Percentiles rank a stretch among this genome's conserved stretches.
phyloP scores from a whole-genome alignment of 2,888 invertebrate genomes.

The Melanophora roralis region DNA sequence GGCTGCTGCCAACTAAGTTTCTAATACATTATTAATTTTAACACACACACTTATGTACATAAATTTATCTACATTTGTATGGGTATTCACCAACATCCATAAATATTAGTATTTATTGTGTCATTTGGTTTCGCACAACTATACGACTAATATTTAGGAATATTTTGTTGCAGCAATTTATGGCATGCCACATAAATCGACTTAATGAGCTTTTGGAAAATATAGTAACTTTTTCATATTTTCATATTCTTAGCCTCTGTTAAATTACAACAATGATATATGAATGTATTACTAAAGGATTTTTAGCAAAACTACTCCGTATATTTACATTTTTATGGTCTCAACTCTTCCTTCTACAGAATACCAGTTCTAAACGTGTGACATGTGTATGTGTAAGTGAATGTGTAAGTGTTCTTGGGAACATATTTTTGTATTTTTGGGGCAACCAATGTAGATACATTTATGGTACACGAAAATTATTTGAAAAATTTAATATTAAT shows the following conservation, averaged over 20 bases:
- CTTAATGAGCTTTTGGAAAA: slow-evolving; percentile 60
- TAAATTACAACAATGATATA: slow-evolving; percentile 52
- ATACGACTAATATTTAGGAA: slow-evolving; percentile 16
- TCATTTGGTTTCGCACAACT: slow-evolving; percentile 44
- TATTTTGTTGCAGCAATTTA: slow-evolving; percentile 59
- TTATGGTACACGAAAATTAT: slow-evolving; percentile 47
- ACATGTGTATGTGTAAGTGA: background rate
- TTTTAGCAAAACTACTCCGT: slow-evolving; percentile 23
- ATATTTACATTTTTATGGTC: slow-evolving; percentile 2
- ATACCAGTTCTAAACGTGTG: background rate
- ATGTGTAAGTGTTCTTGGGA: slow-evolving; percentile 2
- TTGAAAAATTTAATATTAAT: slow-evolving; percentile 53
- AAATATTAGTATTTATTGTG: slow-evolving; percentile 18
- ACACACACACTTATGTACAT: background rate
- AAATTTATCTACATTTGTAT: too few relatives aligned
- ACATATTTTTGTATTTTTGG: slow-evolving; percentile 23
- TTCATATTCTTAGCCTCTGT: slow-evolving; percentile 47
- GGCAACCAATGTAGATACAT: slow-evolving; percentile 45
- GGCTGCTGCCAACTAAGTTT: slow-evolving; percentile 32
- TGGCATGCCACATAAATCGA: slow-evolving; percentile 61
- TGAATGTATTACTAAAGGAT: slow-evolving; percentile 44
- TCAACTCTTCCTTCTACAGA: background rate
- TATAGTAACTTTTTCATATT: slow-evolving; percentile 51
- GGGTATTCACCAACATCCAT: background rate
- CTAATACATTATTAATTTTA: slow-evolving; percentile 2